A percentile compares a stretch with the other conserved stretches of the same genome.
Conservation (phyloP, 2,113 vertebrate species). For the Anhinga anhinga region DNA sequence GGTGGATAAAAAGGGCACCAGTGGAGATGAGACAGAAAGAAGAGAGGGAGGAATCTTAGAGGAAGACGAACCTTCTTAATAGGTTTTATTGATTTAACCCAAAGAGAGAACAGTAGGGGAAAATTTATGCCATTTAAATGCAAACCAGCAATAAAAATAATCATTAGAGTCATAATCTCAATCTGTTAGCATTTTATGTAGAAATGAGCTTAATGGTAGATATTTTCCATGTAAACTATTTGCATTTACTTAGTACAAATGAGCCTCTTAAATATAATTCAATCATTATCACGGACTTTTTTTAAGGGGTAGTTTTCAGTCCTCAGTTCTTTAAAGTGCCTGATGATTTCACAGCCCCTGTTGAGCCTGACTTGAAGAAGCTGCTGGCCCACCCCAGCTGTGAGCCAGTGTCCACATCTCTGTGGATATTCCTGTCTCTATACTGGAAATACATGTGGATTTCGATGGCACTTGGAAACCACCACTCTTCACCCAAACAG, state of each 20-base stretch:
- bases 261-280: conserved; percentile 33
- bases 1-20: conserved; percentile 63
- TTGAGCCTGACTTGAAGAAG: neutral
- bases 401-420: neutral
- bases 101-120: conserved; percentile 45
- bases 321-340: neutral
- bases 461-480: neutral
- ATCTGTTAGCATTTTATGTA: conserved; percentile 60
- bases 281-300: neutral
- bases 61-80: conserved; percentile 40
- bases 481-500: neutral
- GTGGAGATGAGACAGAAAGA: conserved; percentile 47
- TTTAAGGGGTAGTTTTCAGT: neutral
- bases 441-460: neutral
- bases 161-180: conserved; percentile 52
- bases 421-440: neutral
- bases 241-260: neutral
- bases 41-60: conserved; percentile 44
- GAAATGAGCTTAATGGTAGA: conserved; percentile 48
- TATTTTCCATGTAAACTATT: conserved; percentile 43
- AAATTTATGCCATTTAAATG: conserved; percentile 61
- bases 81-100: conserved; percentile 59
- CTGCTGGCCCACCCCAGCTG: neutral
- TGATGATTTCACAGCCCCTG: neutral
- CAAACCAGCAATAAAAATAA: conserved; percentile 69